These are phyloP conservation scores for Percopsis omiscomaycus DNA, from an alignment of 2,797 vertebrate genomes.

Conservation along the genomic window DNA sequence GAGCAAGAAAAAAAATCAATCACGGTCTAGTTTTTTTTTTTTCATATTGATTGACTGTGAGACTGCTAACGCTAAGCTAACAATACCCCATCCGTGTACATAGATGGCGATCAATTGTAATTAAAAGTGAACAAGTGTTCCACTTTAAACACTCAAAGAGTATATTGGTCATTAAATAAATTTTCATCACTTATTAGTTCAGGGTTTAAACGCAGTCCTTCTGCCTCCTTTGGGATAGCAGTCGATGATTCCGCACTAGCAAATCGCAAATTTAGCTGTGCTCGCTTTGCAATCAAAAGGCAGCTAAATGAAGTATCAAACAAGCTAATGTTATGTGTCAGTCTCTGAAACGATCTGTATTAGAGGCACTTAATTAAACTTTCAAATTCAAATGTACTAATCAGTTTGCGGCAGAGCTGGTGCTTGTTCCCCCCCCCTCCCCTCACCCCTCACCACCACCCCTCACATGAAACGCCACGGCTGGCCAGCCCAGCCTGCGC, in stretches of 20 bases:
- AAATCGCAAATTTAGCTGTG: constrained; percentile 33
- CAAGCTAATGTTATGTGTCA: constrained; percentile 84
- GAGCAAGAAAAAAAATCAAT: constrained; percentile 67
- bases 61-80: constrained; percentile 65
- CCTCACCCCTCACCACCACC: neutral
- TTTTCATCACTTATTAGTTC: constrained; percentile 84
- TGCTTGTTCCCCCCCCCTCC: constrained; percentile 58
- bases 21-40: constrained; percentile 41
- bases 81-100: constrained; percentile 72
- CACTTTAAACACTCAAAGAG: constrained; percentile 82
- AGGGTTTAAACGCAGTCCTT: constrained; percentile 78
- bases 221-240: constrained; percentile 76
- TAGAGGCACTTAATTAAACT: constrained; percentile 92
- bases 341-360: constrained; percentile 83
- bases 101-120: constrained; percentile 92
- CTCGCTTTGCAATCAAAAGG: constrained; percentile 80
- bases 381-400: constrained; percentile 78
- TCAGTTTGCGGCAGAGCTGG: constrained; percentile 78
- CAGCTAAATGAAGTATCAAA: constrained; percentile 87
- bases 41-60: constrained; percentile 61
- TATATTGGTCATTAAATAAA: constrained; percentile 83
- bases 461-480: constrained; percentile 79
- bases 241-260: constrained; percentile 69
- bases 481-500: constrained; percentile 70
- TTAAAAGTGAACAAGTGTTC: constrained; percentile 90